Conservation (phyloP, 2,888 invertebrate species). For the Trissolcus brochymenae region DNA sequence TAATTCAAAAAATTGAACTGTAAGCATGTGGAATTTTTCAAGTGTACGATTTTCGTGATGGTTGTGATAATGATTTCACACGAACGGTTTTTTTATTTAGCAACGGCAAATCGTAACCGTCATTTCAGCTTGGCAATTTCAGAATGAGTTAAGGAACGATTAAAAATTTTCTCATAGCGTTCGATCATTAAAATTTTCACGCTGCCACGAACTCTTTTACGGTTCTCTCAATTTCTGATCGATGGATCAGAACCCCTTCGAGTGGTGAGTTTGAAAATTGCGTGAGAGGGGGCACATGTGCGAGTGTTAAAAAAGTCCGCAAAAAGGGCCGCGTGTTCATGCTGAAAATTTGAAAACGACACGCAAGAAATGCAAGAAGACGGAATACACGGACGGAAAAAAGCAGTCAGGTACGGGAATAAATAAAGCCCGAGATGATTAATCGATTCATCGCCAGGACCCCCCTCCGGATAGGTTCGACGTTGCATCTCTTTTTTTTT, state of each 20-base stretch:
- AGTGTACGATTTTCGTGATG: not conserved
- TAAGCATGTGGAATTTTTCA: not conserved
- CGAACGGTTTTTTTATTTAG: constrained; percentile 11
- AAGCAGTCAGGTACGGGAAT: constrained; percentile 62
- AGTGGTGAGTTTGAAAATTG: constrained; percentile 45
- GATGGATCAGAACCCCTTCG: constrained; percentile 72
- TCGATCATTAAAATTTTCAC: constrained; percentile 75
- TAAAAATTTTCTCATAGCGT: constrained; percentile 72
- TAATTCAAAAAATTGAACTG: not conserved
- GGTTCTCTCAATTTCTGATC: constrained; percentile 67
- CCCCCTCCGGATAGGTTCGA: constrained; percentile 56
- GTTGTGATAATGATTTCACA: constrained; percentile 11
- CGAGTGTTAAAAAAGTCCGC: constrained; percentile 56
- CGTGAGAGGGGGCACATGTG: constrained; percentile 38
- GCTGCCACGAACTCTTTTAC: constrained; percentile 72
- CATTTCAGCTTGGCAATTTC: constrained; percentile 21
- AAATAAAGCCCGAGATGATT: constrained; percentile 70
- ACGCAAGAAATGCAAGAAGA: constrained; percentile 55
- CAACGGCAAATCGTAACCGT: constrained; percentile 41
- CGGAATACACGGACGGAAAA: constrained; percentile 42
- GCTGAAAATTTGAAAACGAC: constrained; percentile 57
- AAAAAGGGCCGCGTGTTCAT: constrained; percentile 53
- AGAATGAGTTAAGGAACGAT: constrained; percentile 65
- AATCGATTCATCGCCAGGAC: constrained; percentile 68
- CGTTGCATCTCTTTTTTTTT: constrained; percentile 54